Percentiles rank a stretch among this genome's conserved stretches.
phyloP scores from a whole-genome alignment of 2,797 vertebrate species.

The Australoheros facetus region DNA sequence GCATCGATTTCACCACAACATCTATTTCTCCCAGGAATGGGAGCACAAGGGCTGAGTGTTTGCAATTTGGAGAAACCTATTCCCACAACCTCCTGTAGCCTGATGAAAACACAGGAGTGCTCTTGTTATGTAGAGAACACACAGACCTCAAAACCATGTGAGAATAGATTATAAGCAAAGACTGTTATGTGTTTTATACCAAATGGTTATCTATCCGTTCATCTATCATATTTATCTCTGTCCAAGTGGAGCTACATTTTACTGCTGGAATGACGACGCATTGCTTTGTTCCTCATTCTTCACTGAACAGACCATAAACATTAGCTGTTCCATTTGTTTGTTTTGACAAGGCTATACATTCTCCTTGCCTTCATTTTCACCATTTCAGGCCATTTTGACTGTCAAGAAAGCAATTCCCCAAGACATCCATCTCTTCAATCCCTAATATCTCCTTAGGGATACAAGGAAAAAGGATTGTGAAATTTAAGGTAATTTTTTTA shows the following conservation, averaged over 20 bases:
- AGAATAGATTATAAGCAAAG: not conserved
- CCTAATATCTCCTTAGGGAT: not conserved
- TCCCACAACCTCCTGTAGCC: slow-evolving; percentile 11
- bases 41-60: not conserved
- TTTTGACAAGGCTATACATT: not conserved
- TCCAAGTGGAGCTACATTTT: not conserved
- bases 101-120: slow-evolving; percentile 17
- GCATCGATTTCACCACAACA: not conserved
- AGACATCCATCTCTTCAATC: not conserved
- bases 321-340: no score
- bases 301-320: not conserved
- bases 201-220: not conserved
- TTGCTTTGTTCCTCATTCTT: not conserved
- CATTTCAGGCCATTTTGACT: not conserved
- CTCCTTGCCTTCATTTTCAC: not conserved
- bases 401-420: not conserved
- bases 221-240: not conserved
- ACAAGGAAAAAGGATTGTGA: not conserved
- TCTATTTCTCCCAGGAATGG: slow-evolving; percentile 27
- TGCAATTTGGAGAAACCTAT: slow-evolving; percentile 28
- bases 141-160: not conserved
- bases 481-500: not conserved
- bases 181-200: not conserved
- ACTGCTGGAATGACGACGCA: not conserved
- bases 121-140: slow-evolving; percentile 15